Evolutionary conservation across 1,140 invertebrate species (phyloP), one percentile per base, ranked within the genome.

Genomic region (Drosophila aff.): DNA sequence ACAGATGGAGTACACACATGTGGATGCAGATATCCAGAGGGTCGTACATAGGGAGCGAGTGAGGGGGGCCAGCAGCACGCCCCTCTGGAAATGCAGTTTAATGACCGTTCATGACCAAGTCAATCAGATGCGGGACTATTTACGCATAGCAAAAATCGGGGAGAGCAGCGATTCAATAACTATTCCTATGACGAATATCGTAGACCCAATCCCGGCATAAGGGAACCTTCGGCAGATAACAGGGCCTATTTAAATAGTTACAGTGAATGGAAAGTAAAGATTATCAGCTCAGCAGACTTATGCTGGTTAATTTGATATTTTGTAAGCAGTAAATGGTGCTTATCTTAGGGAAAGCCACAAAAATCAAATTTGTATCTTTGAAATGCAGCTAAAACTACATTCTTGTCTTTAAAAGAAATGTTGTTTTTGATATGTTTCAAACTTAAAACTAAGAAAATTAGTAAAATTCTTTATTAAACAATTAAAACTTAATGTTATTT

Each of bases 71-170:
- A 69, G n/a, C 44, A 31, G 7, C 41, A 73, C 69, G 69, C 69
- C 67, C 69, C 69, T 73, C 40, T 61, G 46, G 46, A 61, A 73
- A 72, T 50, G 46, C 68, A 73, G 69, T 73, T 73, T 73, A 73
- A 73, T 73, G 69, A 73, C 69, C 69, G 69, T 73, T 73, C 69
- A 73, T 73, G 69, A 73, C 69, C 68, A 73, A 73, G 67, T 73
- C 69, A 73, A 73, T 73, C 69, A 73, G 69, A 73, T 73, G 69
- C 69, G 69, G 69, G 69, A 72, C 69, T 73, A 73, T 73, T 73
- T 73, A 73, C 67, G 67, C 55, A 73, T 73, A 52, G 69, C 53
- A 52, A 73, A 55, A 73, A 73, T 72, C 69, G 41, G 52, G 44
- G 46, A 36, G 49, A 59, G 31, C 28, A 15, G n/a, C 3, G 28